Base-by-base conservation (phyloP, 1,140 invertebrate species). In the Agrypnia vestita region DNA sequence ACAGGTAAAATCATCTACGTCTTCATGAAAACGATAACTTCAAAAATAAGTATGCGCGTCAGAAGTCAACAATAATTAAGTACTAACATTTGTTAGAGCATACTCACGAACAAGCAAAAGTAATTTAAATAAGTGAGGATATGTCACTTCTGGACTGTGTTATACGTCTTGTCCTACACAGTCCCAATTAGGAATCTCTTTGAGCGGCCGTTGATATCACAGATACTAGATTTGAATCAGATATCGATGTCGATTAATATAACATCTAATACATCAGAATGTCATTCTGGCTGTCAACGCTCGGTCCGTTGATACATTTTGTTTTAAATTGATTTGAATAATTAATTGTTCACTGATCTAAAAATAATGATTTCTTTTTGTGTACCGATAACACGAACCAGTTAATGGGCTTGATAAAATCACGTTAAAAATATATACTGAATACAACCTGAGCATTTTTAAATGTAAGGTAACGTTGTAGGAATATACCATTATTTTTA, bases 91-190 rank as follows among this genome's bases (percentile, higher is more conserved):
- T 71, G 11, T 25, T 12, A 13, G 15, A 25, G 46, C 61, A 3
- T 35, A 79, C 47, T 62, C 78, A 35, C 55, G 71, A 73, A 73
- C 69, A 46, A 76, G 73, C 59, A 69, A 44, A 71, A 56, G 73
- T 71, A 56, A 76, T 76, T 69, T 76, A 25, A 80, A 55, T 64
- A 10, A 76, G 49, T 80, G 73, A 67, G 61, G 35, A 75, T 19
- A 53, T 71, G 79, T 80, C 79, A 80, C 79, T 80, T 80, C 73
- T 80, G 79, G 73, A 56, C 47, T 76, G 69, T 76, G 53, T 61
- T 61, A 43, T 44, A 21, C 13, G 21, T 59, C 71, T 73, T 67
- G 53, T 59, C 43, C 21, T 19, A 51, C 67, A 51, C 49, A 71
- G 15, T 49, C 25, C 19, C 15, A 51, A 51, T 17, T 49, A 15